These are phyloP conservation scores for Tipula unca DNA, from an alignment of 2,888 invertebrate species.

Conservation along the genomic window DNA sequence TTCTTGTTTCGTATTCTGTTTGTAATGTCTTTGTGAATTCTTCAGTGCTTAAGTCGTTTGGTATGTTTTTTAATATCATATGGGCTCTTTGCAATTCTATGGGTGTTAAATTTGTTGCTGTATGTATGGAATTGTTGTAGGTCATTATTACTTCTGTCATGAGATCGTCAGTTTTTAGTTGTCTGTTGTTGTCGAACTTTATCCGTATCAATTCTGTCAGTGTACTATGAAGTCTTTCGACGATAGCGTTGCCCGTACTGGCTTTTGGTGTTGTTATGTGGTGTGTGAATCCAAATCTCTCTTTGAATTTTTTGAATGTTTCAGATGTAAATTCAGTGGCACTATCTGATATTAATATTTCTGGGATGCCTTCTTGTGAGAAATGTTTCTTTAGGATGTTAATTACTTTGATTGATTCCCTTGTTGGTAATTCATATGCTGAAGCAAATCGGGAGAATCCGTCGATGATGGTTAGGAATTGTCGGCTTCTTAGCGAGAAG, in stretches of 20 bases:
- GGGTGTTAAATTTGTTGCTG: background rate
- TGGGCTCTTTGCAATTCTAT: background rate
- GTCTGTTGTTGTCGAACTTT: background rate
- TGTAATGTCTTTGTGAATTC: background rate
- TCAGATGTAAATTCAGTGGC: background rate
- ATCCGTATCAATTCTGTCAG: background rate
- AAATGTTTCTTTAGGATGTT: too few relatives aligned
- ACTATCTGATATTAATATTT: background rate
- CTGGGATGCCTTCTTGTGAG: background rate
- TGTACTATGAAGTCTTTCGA: background rate
- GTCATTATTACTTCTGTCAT: too few relatives aligned
- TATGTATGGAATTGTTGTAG: too few relatives aligned
- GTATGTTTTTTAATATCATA: background rate
- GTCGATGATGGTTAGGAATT: background rate
- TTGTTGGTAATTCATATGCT: background rate
- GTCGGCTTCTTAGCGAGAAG: background rate
- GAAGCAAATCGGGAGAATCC: background rate
- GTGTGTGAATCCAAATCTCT: background rate
- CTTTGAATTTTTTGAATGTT: background rate
- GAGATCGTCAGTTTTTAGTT: background rate
- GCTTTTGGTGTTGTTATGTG: background rate
- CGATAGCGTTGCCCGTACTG: background rate
- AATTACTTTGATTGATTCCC: background rate
- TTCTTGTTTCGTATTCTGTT: background rate
- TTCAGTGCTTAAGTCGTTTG: background rate